Evolutionary conservation across 2,113 vertebrate genomes (phyloP).

Genomic region (Dipodomys stephensi): DNA sequence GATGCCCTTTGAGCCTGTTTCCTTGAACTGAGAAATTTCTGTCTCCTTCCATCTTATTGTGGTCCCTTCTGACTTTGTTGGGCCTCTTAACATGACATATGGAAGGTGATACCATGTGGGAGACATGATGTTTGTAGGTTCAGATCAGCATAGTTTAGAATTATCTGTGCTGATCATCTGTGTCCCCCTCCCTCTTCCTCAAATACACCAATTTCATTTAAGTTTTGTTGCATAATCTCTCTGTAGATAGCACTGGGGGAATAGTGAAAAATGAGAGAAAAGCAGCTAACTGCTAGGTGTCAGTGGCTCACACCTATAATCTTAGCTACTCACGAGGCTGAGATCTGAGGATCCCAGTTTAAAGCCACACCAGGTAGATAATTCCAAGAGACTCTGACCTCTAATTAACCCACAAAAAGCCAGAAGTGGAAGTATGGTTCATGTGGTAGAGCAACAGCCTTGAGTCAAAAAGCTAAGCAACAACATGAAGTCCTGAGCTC

Average conservation of each 20-base stretch:
- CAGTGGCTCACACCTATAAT: too few species aligned
- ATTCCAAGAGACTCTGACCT: too few species aligned
- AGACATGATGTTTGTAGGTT: neutral
- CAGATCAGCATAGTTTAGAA: conserved; percentile 32
- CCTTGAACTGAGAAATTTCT: neutral
- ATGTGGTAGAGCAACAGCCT: too few species aligned
- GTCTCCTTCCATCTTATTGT: neutral
- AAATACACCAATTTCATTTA: neutral
- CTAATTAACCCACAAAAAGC: too few species aligned
- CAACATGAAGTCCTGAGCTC: too few species aligned
- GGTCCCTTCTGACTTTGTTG: neutral
- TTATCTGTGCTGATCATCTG: neutral
- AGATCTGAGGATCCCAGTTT: too few species aligned
- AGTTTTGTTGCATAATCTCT: neutral
- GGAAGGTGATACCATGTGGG: neutral
- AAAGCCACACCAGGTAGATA: too few species aligned
- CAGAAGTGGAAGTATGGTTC: too few species aligned
- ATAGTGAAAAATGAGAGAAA: neutral
- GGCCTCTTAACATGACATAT: neutral
- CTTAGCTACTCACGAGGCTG: too few species aligned
- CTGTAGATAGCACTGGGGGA: neutral
- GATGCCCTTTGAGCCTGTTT: neutral
- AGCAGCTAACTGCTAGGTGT: neutral
- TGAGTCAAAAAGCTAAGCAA: too few species aligned
- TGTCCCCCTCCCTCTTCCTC: neutral